phyloP scores from a whole-genome alignment of 2,797 vertebrate genomes.

The Moxostoma hubbsi region DNA sequence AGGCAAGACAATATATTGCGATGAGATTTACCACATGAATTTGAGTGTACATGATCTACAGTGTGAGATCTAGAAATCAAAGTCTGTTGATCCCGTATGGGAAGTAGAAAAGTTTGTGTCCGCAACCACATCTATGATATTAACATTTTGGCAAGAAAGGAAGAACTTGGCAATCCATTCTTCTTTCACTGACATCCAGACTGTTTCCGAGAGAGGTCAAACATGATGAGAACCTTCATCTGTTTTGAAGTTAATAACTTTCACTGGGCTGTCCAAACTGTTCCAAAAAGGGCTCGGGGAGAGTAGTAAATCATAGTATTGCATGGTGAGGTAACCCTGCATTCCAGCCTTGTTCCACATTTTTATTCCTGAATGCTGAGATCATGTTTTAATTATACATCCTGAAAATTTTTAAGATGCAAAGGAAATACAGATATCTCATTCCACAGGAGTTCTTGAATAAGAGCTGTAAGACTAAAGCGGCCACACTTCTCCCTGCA shows the following conservation, averaged over 20 bases:
- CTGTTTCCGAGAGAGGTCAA: slow-evolving; percentile 24
- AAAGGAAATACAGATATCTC: slow-evolving; percentile 34
- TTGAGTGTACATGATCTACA: slow-evolving; percentile 13
- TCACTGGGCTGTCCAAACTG: slow-evolving; percentile 17
- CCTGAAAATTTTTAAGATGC: slow-evolving; percentile 45
- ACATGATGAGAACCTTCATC: slow-evolving; percentile 12
- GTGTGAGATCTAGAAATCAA: slow-evolving; percentile 9
- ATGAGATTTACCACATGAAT: slow-evolving; percentile 11
- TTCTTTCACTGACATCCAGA: slow-evolving; percentile 27
- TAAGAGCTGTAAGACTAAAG: background rate
- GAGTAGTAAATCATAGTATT: slow-evolving; percentile 24
- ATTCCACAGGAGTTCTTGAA: slow-evolving; percentile 24
- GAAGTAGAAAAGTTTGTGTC: slow-evolving; percentile 11
- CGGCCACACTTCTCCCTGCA: background rate
- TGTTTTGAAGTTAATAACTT: slow-evolving; percentile 6
- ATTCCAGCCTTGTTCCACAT: slow-evolving; percentile 46
- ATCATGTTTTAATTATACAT: slow-evolving; percentile 53
- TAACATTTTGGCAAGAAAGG: slow-evolving; percentile 8
- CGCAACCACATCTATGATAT: slow-evolving; percentile 18
- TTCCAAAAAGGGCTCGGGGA: slow-evolving; percentile 25
- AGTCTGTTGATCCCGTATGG: background rate
- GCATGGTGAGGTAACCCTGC: slow-evolving; percentile 44
- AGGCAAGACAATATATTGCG: slow-evolving; percentile 12
- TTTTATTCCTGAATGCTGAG: slow-evolving; percentile 55
- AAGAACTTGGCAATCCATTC: background rate